These are phyloP conservation scores for Cydia pomonella DNA, from an alignment of 1,140 invertebrate species.

Conservation along the genomic window DNA sequence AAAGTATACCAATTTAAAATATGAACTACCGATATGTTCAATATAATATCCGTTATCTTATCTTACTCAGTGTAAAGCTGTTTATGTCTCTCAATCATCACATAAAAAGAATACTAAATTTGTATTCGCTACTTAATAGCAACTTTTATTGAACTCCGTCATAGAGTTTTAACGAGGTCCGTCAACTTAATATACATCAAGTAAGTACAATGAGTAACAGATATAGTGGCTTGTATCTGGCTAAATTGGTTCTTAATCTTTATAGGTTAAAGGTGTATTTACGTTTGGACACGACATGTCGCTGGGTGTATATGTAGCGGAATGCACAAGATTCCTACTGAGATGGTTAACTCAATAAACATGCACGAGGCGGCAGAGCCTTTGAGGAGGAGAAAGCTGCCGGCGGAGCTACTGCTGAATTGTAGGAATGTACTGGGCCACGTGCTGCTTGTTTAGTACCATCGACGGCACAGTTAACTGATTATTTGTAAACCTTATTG, in stretches of 20 bases:
- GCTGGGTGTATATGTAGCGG: slow-evolving; percentile 50
- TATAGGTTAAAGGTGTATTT: neutral
- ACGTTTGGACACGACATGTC: neutral
- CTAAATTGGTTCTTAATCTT: neutral
- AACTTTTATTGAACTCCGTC: slow-evolving; percentile 6
- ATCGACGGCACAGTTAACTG: too few relatives aligned
- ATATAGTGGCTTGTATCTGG: neutral
- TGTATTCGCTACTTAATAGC: slow-evolving; percentile 1
- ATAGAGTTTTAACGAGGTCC: neutral
- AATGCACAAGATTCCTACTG: slow-evolving; percentile 59
- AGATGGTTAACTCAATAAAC: slow-evolving; percentile 73
- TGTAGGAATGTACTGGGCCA: slow-evolving; percentile 20
- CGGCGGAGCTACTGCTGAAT: slow-evolving; percentile 40
- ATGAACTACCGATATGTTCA: neutral
- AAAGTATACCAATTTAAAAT: neutral
- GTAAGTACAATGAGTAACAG: neutral
- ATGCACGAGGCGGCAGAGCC: slow-evolving; percentile 59
- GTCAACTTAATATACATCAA: slow-evolving; percentile 9
- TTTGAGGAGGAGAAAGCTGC: slow-evolving; percentile 72
- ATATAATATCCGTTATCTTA: neutral
- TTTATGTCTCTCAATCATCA: neutral
- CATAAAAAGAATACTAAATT: neutral
- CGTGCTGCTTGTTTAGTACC: slow-evolving; percentile 5
- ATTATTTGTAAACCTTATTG: too few relatives aligned
- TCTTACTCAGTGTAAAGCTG: neutral